Percentiles rank a stretch among this genome's conserved stretches.
Evolutionary conservation across 2,113 vertebrate genomes (phyloP).

Genomic region (Myotis lucifugus): DNA sequence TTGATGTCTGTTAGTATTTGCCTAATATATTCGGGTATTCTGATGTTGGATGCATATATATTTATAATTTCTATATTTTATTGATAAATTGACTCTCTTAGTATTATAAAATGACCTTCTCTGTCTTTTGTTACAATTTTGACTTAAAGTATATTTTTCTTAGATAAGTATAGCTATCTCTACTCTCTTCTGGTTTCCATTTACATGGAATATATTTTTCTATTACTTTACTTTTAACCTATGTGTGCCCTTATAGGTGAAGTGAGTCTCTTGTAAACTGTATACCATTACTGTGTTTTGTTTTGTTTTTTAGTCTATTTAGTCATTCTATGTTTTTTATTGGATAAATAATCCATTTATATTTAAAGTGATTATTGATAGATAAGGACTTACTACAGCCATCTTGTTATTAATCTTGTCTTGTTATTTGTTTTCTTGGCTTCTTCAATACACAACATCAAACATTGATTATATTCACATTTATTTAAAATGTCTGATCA

Average conservation of each 20-base stretch:
- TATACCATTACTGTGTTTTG: too few relatives aligned
- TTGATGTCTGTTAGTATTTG: background rate
- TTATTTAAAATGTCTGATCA: background rate
- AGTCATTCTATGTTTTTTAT: background rate
- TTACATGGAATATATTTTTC: background rate
- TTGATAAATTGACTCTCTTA: background rate
- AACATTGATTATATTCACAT: background rate
- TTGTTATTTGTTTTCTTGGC: background rate
- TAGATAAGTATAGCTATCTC: background rate
- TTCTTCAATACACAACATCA: slow-evolving; percentile 13
- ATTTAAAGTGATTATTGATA: background rate
- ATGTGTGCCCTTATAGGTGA: background rate
- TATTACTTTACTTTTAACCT: background rate
- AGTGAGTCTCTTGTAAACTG: background rate
- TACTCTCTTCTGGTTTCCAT: background rate
- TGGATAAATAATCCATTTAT: background rate
- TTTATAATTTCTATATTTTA: background rate
- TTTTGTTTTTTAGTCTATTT: background rate
- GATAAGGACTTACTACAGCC: background rate
- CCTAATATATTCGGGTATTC: background rate
- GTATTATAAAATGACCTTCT: background rate
- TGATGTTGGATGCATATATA: background rate
- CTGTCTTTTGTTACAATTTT: background rate
- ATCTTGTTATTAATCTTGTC: background rate
- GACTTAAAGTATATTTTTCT: background rate